Evolutionary conservation across 2,797 vertebrate species (phyloP), one percentile per base, ranked within the genome.

Genomic region (Neomorphus geoffroyi): DNA sequence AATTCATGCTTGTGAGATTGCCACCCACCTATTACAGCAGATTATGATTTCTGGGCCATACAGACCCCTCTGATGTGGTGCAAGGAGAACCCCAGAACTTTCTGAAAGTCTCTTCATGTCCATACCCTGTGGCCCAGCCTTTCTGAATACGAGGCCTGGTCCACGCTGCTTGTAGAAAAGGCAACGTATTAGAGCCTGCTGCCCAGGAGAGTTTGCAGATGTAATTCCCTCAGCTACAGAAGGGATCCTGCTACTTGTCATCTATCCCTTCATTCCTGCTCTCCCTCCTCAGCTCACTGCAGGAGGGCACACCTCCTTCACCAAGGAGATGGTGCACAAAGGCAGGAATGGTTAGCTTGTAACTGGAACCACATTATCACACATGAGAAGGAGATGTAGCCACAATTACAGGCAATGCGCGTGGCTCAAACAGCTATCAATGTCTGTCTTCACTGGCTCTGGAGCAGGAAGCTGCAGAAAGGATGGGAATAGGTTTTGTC

Each of bases 301-400:
- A 78, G 41, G 65, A 18, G 30, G 57, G 46, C 58, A 54, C 15
- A 35, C 16, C 28, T 57, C 32, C 50, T 81, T 41, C 65, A 37
- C 27, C 0, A 1, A 83, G 70, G 32, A 57, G 27, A 26, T 11
- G n/a, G 13, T 5, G 7, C 21, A n/a, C 1, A 2, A 57, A 83
- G 26, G 35, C 50, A 61, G 19, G 53, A 84, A 50, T 37, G 37
- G 65, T 54, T 60, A 4, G 7, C 41, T 60, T 32, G 10, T 23
- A 61, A 45, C 58, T 72, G 54, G 54, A 74, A 57, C 37, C 32
- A 53, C 28, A 5, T 32, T 37, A 50, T 30, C 54, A n/a, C 18
- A 5, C 13, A 43, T 33, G 28, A 54, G 62, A 39, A 66, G 51
- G 51, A 39, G 69, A 77, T 80, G 43, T 10, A 58, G n/a, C 56